Base-by-base conservation (phyloP, 2,113 vertebrate species). In the Dipodomys ordii region DNA sequence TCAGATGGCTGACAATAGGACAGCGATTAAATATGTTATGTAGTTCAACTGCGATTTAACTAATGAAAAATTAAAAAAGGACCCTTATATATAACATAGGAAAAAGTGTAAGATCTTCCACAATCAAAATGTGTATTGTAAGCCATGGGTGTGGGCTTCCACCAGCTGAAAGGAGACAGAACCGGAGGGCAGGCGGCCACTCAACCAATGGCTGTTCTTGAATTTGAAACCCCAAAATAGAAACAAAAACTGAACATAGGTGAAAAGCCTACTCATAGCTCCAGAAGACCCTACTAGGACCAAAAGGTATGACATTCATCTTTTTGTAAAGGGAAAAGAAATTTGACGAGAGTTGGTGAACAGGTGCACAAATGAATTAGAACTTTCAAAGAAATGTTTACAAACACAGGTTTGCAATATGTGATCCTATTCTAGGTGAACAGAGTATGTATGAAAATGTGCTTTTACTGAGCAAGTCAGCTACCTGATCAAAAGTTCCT, bases 381-480 rank as follows among this genome's bases (percentile, higher is more conserved):
- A 9, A 44, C 81, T 32, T 83, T 83, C 35, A 73, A 25, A 91
- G 85, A 78, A 65, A 80, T 35, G 2, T 15, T 77, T 35, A 46
- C 49, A 18, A 15, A 11, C 44, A 53, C 9, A 30, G 27, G 30
- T 11, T 27, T 83, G 28, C 72, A 65, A 82, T 65, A 88, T 7
- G 46, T 20, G 32, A 80, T 32, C 84, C 78, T 27, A 73, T 69
- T 81, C 74, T 64, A 10, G 67, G 4, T 78, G 69, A 85, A 65
- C 0, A 73, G 10, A 20, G 76, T 16, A 80, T 20, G 18, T 18
- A 27, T 23, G 2, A 4, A 22, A 89, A 92, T 62, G 5, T 19
- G n/a, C 22, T 95, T 84, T 90, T 65, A 95, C 83, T 83, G 93
- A 84, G 32, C 53, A 81, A 83, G 87, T 85, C 53, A 78, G 30